A percentile compares a stretch with the other conserved stretches of the same genome.
Evolutionary conservation across 2,888 invertebrate genomes (phyloP).

Genomic region (Epinotia nisella): DNA sequence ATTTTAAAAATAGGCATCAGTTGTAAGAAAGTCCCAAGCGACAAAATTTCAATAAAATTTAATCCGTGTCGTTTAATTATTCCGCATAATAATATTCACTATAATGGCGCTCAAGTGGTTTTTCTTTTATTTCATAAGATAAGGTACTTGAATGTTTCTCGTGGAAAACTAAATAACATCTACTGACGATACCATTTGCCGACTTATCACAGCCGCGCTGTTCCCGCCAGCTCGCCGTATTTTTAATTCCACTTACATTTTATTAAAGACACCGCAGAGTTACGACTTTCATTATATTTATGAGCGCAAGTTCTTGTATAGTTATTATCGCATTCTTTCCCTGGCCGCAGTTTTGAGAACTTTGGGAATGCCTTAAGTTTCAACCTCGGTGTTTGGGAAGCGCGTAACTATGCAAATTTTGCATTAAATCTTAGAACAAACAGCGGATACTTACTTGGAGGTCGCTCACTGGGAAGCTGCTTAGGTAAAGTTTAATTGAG

Average conservation of each 20-base stretch:
- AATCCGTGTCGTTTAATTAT: too few species aligned
- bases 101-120: too few species aligned
- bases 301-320: slow-evolving; percentile 39
- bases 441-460: slow-evolving; percentile 18
- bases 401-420: slow-evolving; percentile 40
- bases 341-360: slow-evolving; percentile 1
- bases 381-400: slow-evolving; percentile 33
- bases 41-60: too few species aligned
- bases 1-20: too few species aligned
- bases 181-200: neutral
- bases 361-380: slow-evolving; percentile 25
- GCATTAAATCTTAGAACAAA: slow-evolving; percentile 20
- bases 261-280: slow-evolving; percentile 32
- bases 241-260: slow-evolving; percentile 34
- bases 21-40: too few species aligned
- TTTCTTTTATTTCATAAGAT: too few species aligned
- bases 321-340: slow-evolving; percentile 41
- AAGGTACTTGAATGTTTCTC: too few species aligned
- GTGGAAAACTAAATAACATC: too few species aligned
- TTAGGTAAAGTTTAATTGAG: slow-evolving; percentile 17
- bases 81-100: too few species aligned
- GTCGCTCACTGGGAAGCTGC: neutral
- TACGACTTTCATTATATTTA: slow-evolving; percentile 40
- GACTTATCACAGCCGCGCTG: neutral
- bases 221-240: neutral